Base-by-base conservation (phyloP, 2,113 vertebrate genomes). In the Hystrix cristata region DNA sequence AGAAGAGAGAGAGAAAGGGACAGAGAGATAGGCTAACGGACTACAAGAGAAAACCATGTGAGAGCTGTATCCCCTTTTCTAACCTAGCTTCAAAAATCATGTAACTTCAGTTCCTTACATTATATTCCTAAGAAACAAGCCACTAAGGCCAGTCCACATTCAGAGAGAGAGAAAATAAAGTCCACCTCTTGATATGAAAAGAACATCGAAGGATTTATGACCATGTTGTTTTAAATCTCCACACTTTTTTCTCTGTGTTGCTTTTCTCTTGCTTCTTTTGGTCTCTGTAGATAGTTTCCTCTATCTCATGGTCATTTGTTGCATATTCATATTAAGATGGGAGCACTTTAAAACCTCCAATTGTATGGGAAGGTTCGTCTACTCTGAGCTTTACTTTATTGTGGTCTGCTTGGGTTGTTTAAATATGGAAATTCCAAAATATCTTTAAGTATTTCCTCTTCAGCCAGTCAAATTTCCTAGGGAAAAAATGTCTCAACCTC, bases 391-490 rank as follows among this genome's bases (percentile, higher is more conserved):
- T 48, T 80, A 86, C 69, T 74, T 96, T 87, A 76, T n/a, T 65
- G 21, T 65, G 46, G n/a, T 80, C 74, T 97, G 55, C n/a, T 34
- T 85, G 53, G 3, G 43, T 25, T 67, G 43, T 85, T 90, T 87
- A 95, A 86, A 76, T 69, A 31, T 25, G 55, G 48, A 81, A 51
- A 86, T 34, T 72, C 62, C 59, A 51, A 96, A 93, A 71, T 82
- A 83, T 83, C 43, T 92, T 87, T 89, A 90, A 65, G 12, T 69
- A 81, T 76, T 90, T 96, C 48, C 65, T 92, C 38, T 90, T 82
- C 74, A 7, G 19, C 21, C 46, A 87, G 65, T 82, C n/a, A 57
- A 29, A 65, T 62, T 92, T 25, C 34, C 57, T 19, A 80, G 19
- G 10, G 27, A 74, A 64, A 46, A 76, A 64, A 67, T 91, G 29